Conservation (phyloP, 2,113 vertebrate species). For the Herpailurus yagouaroundi region DNA sequence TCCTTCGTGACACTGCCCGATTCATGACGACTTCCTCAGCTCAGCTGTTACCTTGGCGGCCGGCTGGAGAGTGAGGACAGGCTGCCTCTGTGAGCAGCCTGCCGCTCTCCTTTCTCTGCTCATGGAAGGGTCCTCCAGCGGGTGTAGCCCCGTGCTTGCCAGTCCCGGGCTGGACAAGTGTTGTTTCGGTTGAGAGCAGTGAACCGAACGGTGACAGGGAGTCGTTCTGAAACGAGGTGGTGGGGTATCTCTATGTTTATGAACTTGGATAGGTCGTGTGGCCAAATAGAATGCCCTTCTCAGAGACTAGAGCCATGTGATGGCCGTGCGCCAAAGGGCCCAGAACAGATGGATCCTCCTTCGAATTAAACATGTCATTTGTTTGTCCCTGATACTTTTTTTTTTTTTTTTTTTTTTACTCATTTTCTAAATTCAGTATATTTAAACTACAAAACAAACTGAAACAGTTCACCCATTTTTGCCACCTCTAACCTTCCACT, state of each 20-base stretch:
- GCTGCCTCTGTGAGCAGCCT: neutral
- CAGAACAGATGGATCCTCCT: neutral
- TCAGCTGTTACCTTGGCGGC: neutral
- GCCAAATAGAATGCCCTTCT: fast-evolving
- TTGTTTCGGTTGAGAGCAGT: fast-evolving
- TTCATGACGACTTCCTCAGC: neutral
- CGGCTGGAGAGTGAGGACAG: no score
- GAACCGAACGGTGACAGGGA: neutral
- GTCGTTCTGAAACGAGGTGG: neutral
- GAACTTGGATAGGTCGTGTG: neutral
- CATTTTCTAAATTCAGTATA: neutral
- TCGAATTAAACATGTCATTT: no score
- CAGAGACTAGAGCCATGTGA: neutral
- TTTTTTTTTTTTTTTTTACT: neutral
- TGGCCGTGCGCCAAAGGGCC: fast-evolving
- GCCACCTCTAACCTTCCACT: neutral
- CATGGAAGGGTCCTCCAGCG: neutral
- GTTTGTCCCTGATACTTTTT: neutral
- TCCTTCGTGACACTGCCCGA: neutral
- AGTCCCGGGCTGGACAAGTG: neutral
- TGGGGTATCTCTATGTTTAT: neutral
- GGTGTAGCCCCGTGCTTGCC: fast-evolving
- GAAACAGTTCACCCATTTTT: neutral
- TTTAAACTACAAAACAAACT: neutral
- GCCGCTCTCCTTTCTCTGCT: neutral